Percentiles rank a stretch among this genome's conserved stretches.
Conservation (phyloP, 2,888 invertebrate genomes). For the Metacarcinus magister region DNA sequence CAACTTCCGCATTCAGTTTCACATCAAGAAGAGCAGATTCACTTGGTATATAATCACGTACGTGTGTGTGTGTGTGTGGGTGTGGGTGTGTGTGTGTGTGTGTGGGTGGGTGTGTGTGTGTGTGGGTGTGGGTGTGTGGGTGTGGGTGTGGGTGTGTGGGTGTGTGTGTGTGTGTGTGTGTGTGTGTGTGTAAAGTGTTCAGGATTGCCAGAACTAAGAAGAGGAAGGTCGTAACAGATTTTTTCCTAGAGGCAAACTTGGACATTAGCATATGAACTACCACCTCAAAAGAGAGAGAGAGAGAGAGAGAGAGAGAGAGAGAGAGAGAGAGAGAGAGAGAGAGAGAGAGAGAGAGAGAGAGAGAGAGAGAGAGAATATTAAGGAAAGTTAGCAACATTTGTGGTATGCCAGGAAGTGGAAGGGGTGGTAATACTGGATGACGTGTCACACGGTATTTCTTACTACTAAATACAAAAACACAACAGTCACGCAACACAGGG, state of each 20-base stretch:
- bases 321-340: conserved; percentile 29
- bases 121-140: conserved; percentile 26
- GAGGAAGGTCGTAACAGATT: conserved; percentile 33
- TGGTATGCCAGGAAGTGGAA: not conserved
- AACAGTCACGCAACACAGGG: not conserved
- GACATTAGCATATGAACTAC: conserved; percentile 58
- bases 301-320: conserved; percentile 31
- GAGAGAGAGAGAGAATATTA: conserved; percentile 40
- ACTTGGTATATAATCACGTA: not conserved
- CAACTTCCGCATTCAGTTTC: not conserved
- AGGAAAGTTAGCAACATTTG: not conserved
- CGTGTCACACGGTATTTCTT: not conserved
- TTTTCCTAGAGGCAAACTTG: conserved; percentile 15
- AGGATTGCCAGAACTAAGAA: not conserved
- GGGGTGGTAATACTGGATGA: not conserved
- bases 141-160: not conserved
- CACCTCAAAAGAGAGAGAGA: not conserved
- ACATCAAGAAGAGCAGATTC: not conserved
- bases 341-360: conserved; percentile 46
- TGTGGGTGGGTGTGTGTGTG: not conserved
- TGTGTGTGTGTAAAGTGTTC: not conserved
- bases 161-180: not conserved
- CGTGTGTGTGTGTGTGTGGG: too few relatives aligned
- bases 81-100: too few relatives aligned
- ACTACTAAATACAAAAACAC: not conserved